Percentiles rank a stretch among this genome's conserved stretches.
Conservation (phyloP, 2,113 vertebrate species). For the Eubucco bourcierii region DNA sequence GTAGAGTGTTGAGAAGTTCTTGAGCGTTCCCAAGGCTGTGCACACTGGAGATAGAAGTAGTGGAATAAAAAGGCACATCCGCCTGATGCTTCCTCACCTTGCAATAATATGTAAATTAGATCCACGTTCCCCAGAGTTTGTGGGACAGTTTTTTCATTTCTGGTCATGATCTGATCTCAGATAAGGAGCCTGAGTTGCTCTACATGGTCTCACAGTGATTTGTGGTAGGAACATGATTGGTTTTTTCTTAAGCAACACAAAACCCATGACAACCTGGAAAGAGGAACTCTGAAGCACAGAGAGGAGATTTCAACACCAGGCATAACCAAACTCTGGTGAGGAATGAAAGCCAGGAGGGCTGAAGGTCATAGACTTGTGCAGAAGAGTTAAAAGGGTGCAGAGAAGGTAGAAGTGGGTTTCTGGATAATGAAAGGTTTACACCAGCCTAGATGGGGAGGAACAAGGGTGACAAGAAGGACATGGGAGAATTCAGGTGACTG, state of each 20-base stretch:
- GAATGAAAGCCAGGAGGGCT: not conserved
- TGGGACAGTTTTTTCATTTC: not conserved
- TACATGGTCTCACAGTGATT: not conserved
- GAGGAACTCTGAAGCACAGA: slow-evolving; percentile 17
- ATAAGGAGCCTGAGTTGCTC: not conserved
- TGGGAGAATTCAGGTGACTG: not conserved
- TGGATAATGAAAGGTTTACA: not conserved
- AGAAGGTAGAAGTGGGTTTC: slow-evolving; percentile 13
- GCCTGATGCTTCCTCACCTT: not conserved
- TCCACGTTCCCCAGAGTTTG: not conserved
- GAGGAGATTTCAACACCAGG: slow-evolving; percentile 54
- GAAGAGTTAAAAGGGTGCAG: not conserved
- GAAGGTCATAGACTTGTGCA: slow-evolving; percentile 13
- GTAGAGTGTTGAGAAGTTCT: not conserved
- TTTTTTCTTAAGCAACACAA: slow-evolving; percentile 24
- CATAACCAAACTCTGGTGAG: not conserved
- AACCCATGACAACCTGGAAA: slow-evolving; percentile 47
- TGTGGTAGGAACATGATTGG: accelerated
- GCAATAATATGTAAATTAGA: not conserved
- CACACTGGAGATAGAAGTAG: not conserved
- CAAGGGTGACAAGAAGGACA: not conserved
- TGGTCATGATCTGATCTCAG: not conserved
- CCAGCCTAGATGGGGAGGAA: not conserved
- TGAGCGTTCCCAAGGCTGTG: not conserved
- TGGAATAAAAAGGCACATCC: not conserved